Percentiles rank a stretch among this genome's conserved stretches.
These are phyloP conservation scores for Lepus americanus DNA, from an alignment of 2,113 vertebrate species.

Conservation along the genomic window DNA sequence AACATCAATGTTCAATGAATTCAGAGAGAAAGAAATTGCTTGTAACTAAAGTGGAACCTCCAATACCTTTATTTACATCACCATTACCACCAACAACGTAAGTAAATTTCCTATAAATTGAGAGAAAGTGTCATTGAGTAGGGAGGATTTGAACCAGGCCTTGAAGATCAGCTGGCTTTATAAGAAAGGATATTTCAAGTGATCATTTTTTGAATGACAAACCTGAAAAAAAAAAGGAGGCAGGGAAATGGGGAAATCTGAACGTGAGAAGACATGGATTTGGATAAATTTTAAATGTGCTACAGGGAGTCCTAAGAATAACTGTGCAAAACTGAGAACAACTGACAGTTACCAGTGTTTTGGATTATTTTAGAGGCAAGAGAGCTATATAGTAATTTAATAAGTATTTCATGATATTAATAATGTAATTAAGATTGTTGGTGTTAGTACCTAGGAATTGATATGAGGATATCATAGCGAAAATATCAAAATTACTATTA, in stretches of 20 bases:
- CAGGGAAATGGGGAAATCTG: neutral
- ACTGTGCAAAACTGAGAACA: neutral
- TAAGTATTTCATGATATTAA: neutral
- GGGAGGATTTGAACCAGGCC: neutral
- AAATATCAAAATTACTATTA: slow-evolving; percentile 8
- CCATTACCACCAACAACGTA: neutral
- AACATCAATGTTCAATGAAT: neutral
- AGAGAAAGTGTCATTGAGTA: neutral
- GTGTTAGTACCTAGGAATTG: neutral
- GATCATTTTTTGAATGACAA: neutral
- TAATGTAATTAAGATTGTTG: neutral
- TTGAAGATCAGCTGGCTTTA: neutral
- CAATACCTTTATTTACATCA: neutral
- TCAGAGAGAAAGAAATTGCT: neutral
- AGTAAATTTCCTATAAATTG: neutral
- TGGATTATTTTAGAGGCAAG: neutral
- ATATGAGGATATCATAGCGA: neutral
- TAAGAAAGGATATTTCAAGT: neutral
- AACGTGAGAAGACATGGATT: neutral
- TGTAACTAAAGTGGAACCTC: neutral
- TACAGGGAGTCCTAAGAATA: neutral
- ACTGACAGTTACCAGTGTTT: neutral
- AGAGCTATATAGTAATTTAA: neutral
- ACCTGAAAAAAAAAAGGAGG: neutral
- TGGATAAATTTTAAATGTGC: neutral